Conservation (phyloP, 37 sponge, comb jelly and placozoan genomes). For the Lycopodina hypogea region DNA sequence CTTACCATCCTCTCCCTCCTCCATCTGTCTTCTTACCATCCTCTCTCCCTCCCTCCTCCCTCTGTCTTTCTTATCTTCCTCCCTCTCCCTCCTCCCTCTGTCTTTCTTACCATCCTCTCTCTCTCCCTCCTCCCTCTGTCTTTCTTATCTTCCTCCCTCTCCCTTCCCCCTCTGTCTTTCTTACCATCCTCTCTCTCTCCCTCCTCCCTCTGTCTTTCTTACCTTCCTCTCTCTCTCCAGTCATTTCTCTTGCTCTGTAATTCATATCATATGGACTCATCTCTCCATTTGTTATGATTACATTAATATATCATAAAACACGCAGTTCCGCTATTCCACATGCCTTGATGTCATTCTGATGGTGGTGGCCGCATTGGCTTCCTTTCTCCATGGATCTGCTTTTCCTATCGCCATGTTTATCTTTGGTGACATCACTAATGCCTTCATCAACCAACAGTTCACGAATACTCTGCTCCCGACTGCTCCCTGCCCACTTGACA, state of each 20-base stretch:
- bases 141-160: no score
- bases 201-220: neutral
- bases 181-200: neutral
- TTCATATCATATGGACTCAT: neutral
- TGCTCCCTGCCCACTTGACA: neutral
- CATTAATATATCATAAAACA: neutral
- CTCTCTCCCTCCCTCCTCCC: no score
- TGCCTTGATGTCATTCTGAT: slow-evolving; percentile 58
- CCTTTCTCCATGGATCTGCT: slow-evolving; percentile 59
- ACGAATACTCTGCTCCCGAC: neutral
- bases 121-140: no score
- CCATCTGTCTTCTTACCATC: no score
- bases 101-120: no score
- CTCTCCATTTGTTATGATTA: neutral
- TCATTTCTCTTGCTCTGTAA: neutral
- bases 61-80: no score
- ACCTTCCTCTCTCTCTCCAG: neutral
- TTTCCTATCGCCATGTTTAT: slow-evolving; percentile 57
- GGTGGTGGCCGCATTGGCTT: slow-evolving; percentile 49
- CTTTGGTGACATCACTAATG: slow-evolving; percentile 68
- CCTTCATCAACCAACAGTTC: slow-evolving; percentile 39
- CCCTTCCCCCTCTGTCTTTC: no score
- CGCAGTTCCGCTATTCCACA: slow-evolving; percentile 76
- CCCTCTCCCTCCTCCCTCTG: no score
- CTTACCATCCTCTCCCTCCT: no score